Evolutionary conservation across 2,888 invertebrate genomes (phyloP).

Genomic region (Tipula vernalis): DNA sequence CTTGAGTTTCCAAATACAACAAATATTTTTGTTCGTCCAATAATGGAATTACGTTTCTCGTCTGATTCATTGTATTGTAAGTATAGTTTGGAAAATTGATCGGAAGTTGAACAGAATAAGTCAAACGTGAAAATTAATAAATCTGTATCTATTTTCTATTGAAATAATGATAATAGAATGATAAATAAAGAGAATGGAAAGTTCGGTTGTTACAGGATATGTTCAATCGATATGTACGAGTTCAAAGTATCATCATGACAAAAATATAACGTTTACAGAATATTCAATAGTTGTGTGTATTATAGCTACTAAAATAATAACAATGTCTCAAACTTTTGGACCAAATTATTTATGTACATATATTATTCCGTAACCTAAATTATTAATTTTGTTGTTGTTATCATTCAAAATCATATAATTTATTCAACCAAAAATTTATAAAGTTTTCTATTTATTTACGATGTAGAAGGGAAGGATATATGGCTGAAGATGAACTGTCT

Average conservation of each 20-base stretch:
- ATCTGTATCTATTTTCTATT: background rate
- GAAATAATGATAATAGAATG: background rate
- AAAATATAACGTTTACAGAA: background rate
- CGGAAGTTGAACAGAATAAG: background rate
- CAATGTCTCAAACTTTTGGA: background rate
- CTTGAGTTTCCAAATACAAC: background rate
- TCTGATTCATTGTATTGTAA: background rate
- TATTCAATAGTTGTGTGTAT: background rate
- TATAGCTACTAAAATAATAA: background rate
- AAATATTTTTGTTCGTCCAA: background rate
- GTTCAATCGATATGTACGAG: background rate
- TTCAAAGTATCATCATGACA: background rate
- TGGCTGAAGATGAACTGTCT: background rate
- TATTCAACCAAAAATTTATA: background rate
- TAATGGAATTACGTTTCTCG: background rate
- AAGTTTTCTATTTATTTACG: background rate
- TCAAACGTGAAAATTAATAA: background rate
- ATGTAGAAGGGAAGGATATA: background rate
- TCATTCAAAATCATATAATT: background rate
- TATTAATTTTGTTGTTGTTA: background rate
- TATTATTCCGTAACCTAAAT: background rate
- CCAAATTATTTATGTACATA: background rate
- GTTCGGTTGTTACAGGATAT: background rate
- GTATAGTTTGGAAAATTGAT: background rate
- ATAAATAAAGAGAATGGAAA: background rate